Percentiles rank a stretch among this genome's conserved stretches.
Conservation (phyloP, 2,113 vertebrate species). For the Antechinus flavipes region DNA sequence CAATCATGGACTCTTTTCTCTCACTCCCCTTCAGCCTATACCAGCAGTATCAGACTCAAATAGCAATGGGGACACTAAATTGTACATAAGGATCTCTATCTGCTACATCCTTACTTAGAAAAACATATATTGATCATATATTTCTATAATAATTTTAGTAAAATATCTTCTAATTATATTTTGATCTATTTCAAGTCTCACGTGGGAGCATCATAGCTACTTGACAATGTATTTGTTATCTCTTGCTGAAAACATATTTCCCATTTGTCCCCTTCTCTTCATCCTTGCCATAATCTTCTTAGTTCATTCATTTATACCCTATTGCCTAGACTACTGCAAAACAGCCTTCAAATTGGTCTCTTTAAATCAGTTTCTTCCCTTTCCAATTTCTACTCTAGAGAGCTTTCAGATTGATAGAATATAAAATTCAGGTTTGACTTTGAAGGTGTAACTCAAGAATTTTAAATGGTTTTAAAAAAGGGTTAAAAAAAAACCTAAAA, state of each 20-base stretch:
- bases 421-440: neutral
- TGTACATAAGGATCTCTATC: neutral
- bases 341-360: neutral
- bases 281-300: neutral
- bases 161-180: neutral
- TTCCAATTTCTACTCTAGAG: neutral
- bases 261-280: neutral
- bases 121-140: neutral
- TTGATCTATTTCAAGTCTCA: neutral
- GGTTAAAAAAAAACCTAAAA: too few relatives aligned
- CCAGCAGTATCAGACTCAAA: neutral
- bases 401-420: neutral
- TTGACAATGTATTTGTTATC: neutral
- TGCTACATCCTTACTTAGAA: neutral
- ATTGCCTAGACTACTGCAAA: neutral
- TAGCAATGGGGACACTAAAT: neutral
- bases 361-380: neutral
- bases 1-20: neutral
- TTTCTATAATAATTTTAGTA: neutral
- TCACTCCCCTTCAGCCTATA: neutral
- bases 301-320: neutral
- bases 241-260: neutral
- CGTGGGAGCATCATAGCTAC: neutral
- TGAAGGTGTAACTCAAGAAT: neutral
- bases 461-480: neutral